These are phyloP conservation scores for Cynoglossus semilaevis DNA, from an alignment of 2,113 vertebrate species.

Conservation along the genomic window DNA sequence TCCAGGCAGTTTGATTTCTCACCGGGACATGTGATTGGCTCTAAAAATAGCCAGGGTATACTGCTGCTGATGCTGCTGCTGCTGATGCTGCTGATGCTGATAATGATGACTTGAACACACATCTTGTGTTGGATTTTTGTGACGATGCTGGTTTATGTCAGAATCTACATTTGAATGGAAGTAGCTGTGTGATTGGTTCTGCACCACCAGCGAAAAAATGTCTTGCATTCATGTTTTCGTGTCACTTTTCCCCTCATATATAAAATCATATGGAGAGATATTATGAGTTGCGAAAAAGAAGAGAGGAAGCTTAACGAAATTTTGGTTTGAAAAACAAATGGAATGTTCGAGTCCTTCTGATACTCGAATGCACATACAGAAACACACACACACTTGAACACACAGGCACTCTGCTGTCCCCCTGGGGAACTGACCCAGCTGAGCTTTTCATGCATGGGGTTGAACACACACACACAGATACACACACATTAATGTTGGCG, in stretches of 20 bases:
- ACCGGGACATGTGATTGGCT: constrained; percentile 35
- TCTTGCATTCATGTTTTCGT: constrained; percentile 19
- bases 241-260: constrained; percentile 7
- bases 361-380: constrained; percentile 33
- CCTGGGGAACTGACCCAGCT: constrained; percentile 62
- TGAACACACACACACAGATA: constrained; percentile 26
- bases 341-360: constrained; percentile 54
- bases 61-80: constrained; percentile 28
- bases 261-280: neutral
- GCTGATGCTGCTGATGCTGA: too few species aligned
- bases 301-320: constrained; percentile 40
- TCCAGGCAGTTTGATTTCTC: constrained; percentile 42
- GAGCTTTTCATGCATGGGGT: constrained; percentile 49
- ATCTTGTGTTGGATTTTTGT: constrained; percentile 52
- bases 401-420: constrained; percentile 52
- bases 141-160: constrained; percentile 59
- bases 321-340: constrained; percentile 52
- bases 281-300: neutral
- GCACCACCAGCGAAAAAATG: constrained; percentile 32
- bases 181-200: constrained; percentile 39
- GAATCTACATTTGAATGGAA: constrained; percentile 52
- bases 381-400: neutral
- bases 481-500: constrained; percentile 45
- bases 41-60: constrained; percentile 60
- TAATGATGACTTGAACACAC: too few species aligned